These are phyloP conservation scores for Tinea pellionella DNA, from an alignment of 2,888 invertebrate genomes.

Conservation along the genomic window DNA sequence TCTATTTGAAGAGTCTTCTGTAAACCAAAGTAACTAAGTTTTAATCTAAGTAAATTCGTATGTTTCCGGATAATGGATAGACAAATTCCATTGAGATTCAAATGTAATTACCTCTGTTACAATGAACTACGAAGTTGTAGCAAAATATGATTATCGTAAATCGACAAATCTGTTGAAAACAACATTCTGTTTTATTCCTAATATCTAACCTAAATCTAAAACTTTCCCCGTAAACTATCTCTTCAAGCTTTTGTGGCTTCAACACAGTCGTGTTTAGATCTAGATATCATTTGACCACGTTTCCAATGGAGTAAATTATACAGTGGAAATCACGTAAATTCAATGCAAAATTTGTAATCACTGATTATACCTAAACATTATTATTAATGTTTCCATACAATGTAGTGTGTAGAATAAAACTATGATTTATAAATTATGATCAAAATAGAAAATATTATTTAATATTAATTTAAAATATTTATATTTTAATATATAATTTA, in stretches of 20 bases:
- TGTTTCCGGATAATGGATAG: neutral
- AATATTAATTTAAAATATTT: too few relatives aligned
- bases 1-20: neutral
- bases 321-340: too few relatives aligned
- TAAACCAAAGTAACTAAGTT: neutral
- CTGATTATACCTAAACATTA: too few relatives aligned
- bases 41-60: neutral
- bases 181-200: neutral
- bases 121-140: neutral
- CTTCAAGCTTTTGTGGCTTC: neutral
- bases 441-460: too few relatives aligned
- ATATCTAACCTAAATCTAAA: neutral
- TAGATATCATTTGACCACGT: neutral
- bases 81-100: neutral
- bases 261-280: neutral
- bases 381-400: too few relatives aligned
- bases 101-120: neutral
- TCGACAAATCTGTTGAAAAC: neutral
- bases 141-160: too few relatives aligned
- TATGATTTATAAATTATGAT: too few relatives aligned
- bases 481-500: too few relatives aligned
- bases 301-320: neutral
- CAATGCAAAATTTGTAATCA: too few relatives aligned
- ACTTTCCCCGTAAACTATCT: neutral
- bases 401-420: too few relatives aligned